Conservation (phyloP, 1,140 invertebrate species). For the Macrotrachela quadricornifera region DNA sequence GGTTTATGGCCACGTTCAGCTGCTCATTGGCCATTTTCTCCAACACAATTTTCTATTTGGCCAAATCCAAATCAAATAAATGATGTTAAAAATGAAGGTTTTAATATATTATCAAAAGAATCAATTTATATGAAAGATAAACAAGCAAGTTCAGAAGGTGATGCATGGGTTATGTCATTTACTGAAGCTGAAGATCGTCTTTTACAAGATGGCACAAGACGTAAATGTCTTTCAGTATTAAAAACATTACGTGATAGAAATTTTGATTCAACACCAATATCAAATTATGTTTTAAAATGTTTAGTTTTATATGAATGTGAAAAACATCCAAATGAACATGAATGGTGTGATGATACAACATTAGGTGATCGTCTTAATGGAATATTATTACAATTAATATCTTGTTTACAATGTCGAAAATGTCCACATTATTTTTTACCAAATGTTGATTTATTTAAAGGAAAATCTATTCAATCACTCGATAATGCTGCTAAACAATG, state of each 20-base stretch:
- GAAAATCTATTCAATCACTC: slow-evolving; percentile 67
- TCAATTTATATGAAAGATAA: slow-evolving; percentile 40
- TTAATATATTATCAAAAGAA: slow-evolving; percentile 80
- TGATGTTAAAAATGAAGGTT: slow-evolving; percentile 88
- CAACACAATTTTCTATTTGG: slow-evolving; percentile 53
- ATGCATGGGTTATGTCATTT: slow-evolving; percentile 87
- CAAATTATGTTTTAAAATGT: slow-evolving; percentile 66
- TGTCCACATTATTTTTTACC: slow-evolving; percentile 89
- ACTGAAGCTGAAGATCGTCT: slow-evolving; percentile 75
- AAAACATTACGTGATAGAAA: slow-evolving; percentile 81
- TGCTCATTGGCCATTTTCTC: slow-evolving; percentile 57
- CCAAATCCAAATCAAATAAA: slow-evolving; percentile 77
- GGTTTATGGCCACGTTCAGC: slow-evolving; percentile 82
- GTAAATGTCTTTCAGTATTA: slow-evolving; percentile 67
- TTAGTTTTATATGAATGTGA: slow-evolving; percentile 76
- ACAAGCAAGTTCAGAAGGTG: slow-evolving; percentile 65
- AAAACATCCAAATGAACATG: slow-evolving; percentile 76
- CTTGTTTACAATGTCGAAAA: slow-evolving; percentile 77
- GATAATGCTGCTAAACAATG: slow-evolving; percentile 87
- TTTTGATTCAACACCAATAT: slow-evolving; percentile 73
- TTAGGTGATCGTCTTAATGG: slow-evolving; percentile 85
- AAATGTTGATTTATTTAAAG: slow-evolving; percentile 61
- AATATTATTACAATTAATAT: slow-evolving; percentile 82
- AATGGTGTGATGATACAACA: slow-evolving; percentile 84
- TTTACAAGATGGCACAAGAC: slow-evolving; percentile 61